Evolutionary conservation across 2,113 vertebrate genomes (phyloP), one percentile per base, ranked within the genome.

Genomic region (Camarhynchus parvulus): DNA sequence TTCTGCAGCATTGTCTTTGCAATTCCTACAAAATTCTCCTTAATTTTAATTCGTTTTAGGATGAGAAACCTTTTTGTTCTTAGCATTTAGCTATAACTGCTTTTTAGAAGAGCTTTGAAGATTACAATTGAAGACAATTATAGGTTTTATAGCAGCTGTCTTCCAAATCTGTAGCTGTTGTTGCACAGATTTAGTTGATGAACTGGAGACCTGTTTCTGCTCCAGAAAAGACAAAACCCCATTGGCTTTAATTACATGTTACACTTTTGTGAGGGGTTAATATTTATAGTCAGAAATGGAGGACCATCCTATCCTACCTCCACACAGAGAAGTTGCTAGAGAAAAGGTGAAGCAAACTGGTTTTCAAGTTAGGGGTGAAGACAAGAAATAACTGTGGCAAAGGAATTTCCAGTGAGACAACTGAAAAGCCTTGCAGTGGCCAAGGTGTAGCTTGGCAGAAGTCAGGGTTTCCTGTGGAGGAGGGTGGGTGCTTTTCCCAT

Each of bases 101-200:
- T 91, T 75, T 94, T 52, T 56, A 82, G 47, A 89, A 89, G 55
- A 92, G 50, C 55, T 92, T 56, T 92, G 66, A 83, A 94, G 73
- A 77, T 77, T 70, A 53, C 35, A 81, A 0, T 24, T 83, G 44
- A 75, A 33, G 58, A 68, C 87, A 63, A 37, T 82, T 72, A 86
- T 2, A 67, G 33, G 21, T 49, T 96, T 92, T 89, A 9, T 91
- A 92, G 39, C 2, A 4, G 35, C 69, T 87, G 30, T n/a, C 41
- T 86, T 83, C 82, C 59, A 80, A 73, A 94, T 88, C 44, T 85
- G 63, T 64, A 66, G 70, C 49, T 74, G 41, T 67, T 82, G 49
- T 68, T 46, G 61, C 27, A 37, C 62, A 91, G 67, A 62, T 95
- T 62, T 85, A 66, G 46, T 73, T 85, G 53, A 47, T 89, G 56